Percentiles rank a stretch among this genome's conserved stretches.
These are phyloP conservation scores for Phortica variegata DNA, from an alignment of 1,140 invertebrate species.

Conservation along the genomic window DNA sequence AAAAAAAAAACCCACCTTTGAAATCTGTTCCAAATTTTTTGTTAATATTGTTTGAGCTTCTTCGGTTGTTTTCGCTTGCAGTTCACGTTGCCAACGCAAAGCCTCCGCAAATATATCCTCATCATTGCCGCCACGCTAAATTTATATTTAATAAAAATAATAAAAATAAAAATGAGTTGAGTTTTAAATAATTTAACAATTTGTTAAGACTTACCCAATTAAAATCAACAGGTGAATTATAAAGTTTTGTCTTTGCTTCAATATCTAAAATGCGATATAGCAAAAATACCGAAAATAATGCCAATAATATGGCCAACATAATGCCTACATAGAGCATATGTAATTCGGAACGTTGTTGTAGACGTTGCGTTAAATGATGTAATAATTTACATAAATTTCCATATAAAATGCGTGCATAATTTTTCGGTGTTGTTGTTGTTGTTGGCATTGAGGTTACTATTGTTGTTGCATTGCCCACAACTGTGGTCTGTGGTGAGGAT, in stretches of 20 bases:
- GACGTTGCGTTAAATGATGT: constrained; percentile 6
- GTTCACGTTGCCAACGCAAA: constrained; percentile 41
- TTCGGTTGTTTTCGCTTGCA: constrained; percentile 40
- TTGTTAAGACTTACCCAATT: constrained; percentile 30
- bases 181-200: neutral
- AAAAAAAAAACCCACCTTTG: constrained; percentile 30
- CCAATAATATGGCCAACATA: constrained; percentile 32
- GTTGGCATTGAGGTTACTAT: neutral
- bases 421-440: neutral
- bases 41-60: constrained; percentile 43
- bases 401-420: neutral
- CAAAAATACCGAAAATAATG: constrained; percentile 44
- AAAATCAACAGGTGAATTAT: constrained; percentile 33
- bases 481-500: constrained; percentile 26
- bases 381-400: neutral
- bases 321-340: constrained; percentile 42
- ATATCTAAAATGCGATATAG: constrained; percentile 44
- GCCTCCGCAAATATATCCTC: constrained; percentile 43
- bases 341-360: constrained; percentile 31
- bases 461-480: constrained; percentile 10
- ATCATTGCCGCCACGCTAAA: constrained; percentile 28
- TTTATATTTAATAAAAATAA: too few relatives aligned
- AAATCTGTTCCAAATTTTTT: constrained; percentile 47
- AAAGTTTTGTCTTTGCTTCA: constrained; percentile 36
- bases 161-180: constrained; percentile 1